Evolutionary conservation across 2,113 vertebrate genomes (phyloP).

Genomic region (Chamaetylas fuelleborni): DNA sequence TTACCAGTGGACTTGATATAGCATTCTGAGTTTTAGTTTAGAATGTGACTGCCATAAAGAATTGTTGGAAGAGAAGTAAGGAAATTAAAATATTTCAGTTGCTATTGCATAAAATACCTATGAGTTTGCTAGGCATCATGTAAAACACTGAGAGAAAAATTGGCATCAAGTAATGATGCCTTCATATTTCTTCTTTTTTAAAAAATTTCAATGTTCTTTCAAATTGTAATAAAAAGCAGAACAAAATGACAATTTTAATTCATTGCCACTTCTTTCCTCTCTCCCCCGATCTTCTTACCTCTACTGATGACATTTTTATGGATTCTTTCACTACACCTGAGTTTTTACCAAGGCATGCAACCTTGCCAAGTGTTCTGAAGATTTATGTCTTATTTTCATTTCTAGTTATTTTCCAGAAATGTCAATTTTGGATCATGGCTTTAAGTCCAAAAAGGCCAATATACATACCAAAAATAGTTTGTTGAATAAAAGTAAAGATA

Average conservation of each 20-base stretch:
- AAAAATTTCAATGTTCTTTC: neutral
- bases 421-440: neutral
- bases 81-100: neutral
- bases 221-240: neutral
- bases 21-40: neutral
- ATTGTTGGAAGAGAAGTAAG: neutral
- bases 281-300: accelerated
- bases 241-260: neutral
- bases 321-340: neutral
- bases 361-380: neutral
- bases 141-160: neutral
- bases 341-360: neutral
- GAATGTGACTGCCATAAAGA: neutral
- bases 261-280: neutral
- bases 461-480: neutral
- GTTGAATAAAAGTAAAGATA: neutral
- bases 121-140: neutral
- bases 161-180: neutral
- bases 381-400: neutral
- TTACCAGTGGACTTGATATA: neutral
- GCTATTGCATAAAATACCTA: neutral
- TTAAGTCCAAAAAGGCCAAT: neutral
- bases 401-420: neutral
- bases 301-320: neutral
- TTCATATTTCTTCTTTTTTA: neutral